These are phyloP conservation scores for Argynnis bischoffii DNA, from an alignment of 2,888 invertebrate genomes.

Conservation along the genomic window DNA sequence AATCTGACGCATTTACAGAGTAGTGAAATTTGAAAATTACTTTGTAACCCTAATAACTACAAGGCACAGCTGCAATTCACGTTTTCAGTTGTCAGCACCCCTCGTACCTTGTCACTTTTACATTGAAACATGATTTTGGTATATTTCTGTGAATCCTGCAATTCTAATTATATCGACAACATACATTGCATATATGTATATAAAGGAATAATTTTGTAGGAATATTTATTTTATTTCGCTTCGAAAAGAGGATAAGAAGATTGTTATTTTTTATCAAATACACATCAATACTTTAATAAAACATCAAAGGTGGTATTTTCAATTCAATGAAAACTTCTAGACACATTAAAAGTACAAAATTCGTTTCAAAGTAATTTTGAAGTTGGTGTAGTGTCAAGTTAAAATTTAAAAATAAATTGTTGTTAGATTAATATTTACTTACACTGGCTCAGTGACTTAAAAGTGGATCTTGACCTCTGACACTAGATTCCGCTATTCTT, in stretches of 20 bases:
- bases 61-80: slow-evolving; percentile 26
- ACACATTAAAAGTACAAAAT: no score
- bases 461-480: no score
- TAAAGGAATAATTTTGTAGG: neutral
- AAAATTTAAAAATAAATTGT: no score
- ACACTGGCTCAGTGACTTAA: no score
- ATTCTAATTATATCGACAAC: neutral
- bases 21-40: slow-evolving; percentile 20
- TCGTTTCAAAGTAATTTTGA: no score
- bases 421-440: no score
- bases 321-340: no score
- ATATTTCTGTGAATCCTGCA: neutral
- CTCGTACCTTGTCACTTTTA: slow-evolving; percentile 17
- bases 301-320: no score
- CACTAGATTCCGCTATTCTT: no score
- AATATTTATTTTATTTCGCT: no score
- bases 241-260: no score
- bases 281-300: neutral
- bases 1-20: slow-evolving; percentile 13
- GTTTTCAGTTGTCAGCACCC: slow-evolving; percentile 15
- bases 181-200: neutral
- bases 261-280: neutral
- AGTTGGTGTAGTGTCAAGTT: no score
- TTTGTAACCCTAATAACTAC: slow-evolving; percentile 23
- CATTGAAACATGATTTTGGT: slow-evolving; percentile 14